These are phyloP conservation scores for Tenthredo mesomela DNA, from an alignment of 2,888 invertebrate genomes.

Conservation along the genomic window DNA sequence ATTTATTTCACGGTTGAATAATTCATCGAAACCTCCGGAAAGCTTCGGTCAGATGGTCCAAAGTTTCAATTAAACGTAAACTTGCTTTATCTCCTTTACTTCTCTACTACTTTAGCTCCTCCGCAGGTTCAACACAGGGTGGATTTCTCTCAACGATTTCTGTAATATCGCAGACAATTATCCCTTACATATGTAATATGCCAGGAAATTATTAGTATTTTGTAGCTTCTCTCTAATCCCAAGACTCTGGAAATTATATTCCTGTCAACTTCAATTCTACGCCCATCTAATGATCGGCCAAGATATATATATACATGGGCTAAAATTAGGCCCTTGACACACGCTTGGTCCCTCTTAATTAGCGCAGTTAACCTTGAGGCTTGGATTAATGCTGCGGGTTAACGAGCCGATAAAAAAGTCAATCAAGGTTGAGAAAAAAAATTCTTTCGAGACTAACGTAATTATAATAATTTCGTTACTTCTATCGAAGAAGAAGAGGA, in stretches of 20 bases:
- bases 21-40: slow-evolving; percentile 26
- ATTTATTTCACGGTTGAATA: slow-evolving; percentile 43
- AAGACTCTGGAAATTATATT: neutral
- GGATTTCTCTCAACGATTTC: neutral
- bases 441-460: neutral
- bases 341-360: slow-evolving; percentile 37
- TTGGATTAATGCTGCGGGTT: slow-evolving; percentile 3
- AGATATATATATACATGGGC: slow-evolving; percentile 22
- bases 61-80: slow-evolving; percentile 26
- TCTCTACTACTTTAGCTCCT: neutral
- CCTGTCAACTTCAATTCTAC: neutral
- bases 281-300: neutral
- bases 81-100: neutral
- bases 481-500: neutral
- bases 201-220: neutral
- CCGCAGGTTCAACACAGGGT: neutral
- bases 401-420: slow-evolving; percentile 10
- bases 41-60: slow-evolving; percentile 10
- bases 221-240: neutral
- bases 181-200: neutral
- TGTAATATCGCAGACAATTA: too few relatives aligned
- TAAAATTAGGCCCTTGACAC: slow-evolving; percentile 43
- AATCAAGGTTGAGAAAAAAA: neutral
- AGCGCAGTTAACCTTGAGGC: slow-evolving; percentile 37
- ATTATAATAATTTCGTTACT: neutral